Base-by-base conservation (phyloP, 2,888 invertebrate species). In the Myathropa florea region DNA sequence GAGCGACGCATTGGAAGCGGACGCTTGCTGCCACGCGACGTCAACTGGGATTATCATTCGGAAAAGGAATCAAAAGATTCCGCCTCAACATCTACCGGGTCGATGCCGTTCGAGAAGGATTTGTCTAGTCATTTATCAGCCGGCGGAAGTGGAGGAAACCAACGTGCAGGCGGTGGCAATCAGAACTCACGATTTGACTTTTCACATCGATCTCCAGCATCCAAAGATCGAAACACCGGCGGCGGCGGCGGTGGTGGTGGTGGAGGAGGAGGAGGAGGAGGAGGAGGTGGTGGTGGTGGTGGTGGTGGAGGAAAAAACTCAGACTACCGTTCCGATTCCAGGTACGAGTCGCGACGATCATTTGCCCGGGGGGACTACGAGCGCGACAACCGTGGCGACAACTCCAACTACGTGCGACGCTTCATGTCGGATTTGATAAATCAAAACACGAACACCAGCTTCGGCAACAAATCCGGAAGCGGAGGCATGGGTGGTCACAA, bases 1-100 rank as follows among this genome's bases (percentile, higher is more conserved):
- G 92, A 92, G 77, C 93, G 95, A 21, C 95, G 97, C 61, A 97
- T 97, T 90, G 97, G 97, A 4, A 97, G 97, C 89, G 97, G 98
- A 0, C 95, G 98, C 10, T 95, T 98, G 85, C 78, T 91, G 9
- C 94, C 96, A 84, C 94, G 96, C 33, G 93, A 92, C 78, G 91
- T 91, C 21, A 91, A 90, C 83, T 94, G 94, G 94, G 94, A 94
- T 89, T 91, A 89, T 88, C 88, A 89, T 59, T 86, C 89, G 24
- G 88, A 83, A 9, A 88, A 88, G 14, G 88, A 87, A 7, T 92
- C 18, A 0, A 76, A 46, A n/a, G 46, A 57, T 3, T 57, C 55
- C 3, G 28, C 71, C 1, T 63, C 89, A 90, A 4, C 91, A 90
- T 30, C 61, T 0, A 61, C 77, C 14, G 83, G 73, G 53, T 53